Conservation (phyloP, 2,797 vertebrate genomes). For the Propithecus perrieri region DNA sequence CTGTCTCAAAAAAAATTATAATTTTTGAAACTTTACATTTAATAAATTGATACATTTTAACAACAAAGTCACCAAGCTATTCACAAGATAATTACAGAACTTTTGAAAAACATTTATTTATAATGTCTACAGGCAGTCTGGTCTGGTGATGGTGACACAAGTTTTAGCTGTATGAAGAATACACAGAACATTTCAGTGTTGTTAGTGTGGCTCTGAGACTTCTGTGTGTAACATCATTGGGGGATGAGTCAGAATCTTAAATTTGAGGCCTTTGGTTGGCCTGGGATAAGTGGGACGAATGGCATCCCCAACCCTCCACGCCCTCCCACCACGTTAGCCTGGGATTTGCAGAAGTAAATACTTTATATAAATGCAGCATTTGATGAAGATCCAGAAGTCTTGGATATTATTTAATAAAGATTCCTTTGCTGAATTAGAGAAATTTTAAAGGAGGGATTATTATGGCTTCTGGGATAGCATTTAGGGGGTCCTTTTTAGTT, state of each 20-base stretch:
- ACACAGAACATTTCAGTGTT: not conserved
- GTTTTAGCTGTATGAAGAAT: not conserved
- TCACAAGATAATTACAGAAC: constrained; percentile 23
- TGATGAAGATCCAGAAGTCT: not conserved
- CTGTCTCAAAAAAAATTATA: not conserved
- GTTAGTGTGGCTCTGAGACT: not conserved
- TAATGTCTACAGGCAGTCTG: not conserved
- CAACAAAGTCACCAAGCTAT: constrained; percentile 26
- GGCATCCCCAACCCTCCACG: not conserved
- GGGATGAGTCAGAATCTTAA: not conserved
- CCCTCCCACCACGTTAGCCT: not conserved
- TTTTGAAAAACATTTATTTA: constrained; percentile 17
- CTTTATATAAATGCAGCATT: not conserved
- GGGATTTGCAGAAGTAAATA: not conserved
- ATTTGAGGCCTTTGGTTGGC: not conserved
- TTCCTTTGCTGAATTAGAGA: not conserved
- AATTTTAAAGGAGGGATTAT: not conserved
- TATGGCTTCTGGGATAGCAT: not conserved
- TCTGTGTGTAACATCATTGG: not conserved
- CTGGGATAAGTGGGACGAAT: not conserved
- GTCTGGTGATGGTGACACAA: not conserved
- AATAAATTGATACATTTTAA: constrained; percentile 3
- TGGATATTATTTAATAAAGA: constrained; percentile 8
- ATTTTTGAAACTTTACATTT: constrained; percentile 2
- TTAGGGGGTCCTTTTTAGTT: not conserved